Conservation (phyloP, 2,797 vertebrate species). For the Megalops cyprinoides region DNA sequence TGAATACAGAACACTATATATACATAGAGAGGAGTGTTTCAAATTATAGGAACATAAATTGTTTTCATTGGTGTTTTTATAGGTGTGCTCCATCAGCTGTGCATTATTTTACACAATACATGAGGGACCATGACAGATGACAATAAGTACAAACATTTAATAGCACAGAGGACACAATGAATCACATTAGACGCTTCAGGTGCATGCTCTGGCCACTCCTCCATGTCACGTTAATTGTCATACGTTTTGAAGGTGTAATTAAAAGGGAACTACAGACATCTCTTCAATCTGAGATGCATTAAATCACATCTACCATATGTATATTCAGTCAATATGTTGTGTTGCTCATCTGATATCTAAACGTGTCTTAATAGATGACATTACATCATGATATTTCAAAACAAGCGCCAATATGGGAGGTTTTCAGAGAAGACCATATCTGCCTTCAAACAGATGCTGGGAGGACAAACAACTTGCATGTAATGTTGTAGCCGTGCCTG, state of each 20-base stretch:
- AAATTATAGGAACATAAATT: background rate
- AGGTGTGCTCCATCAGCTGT: background rate
- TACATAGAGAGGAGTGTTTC: background rate
- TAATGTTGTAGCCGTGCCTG: background rate
- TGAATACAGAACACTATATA: background rate
- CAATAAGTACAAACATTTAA: conserved; percentile 8
- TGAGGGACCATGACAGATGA: background rate
- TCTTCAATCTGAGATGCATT: background rate
- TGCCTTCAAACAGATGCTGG: background rate
- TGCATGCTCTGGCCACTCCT: background rate
- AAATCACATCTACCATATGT: background rate
- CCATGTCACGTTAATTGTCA: background rate
- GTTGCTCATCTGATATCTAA: background rate
- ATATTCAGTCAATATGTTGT: too few relatives aligned
- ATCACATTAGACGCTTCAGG: background rate
- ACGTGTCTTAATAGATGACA: background rate
- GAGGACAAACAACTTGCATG: background rate
- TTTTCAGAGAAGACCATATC: background rate
- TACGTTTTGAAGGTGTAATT: background rate
- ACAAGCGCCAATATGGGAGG: background rate
- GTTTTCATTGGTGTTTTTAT: background rate
- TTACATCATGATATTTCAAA: background rate
- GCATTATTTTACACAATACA: background rate
- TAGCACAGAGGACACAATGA: background rate
- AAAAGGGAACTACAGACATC: background rate